Evolutionary conservation across 2,888 invertebrate genomes (phyloP), one percentile per base, ranked within the genome.

Genomic region (Theristus sp.): DNA sequence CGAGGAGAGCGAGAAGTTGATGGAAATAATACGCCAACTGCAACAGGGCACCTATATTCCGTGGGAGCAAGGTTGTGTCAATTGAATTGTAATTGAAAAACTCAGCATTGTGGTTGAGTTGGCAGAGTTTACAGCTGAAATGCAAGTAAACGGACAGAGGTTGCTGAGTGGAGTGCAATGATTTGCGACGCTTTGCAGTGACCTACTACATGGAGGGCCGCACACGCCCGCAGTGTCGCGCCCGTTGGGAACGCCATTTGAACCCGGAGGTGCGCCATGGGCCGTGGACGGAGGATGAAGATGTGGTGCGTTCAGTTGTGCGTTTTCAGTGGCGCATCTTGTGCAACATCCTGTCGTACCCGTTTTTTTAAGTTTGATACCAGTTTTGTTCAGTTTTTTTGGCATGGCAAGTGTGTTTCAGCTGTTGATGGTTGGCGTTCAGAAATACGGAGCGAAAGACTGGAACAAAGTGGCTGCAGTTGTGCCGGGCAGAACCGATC

Each of bases 1-100:
- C 2, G 80, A 81, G 57, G 89, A 90, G 71, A 84, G 87, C 67
- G 76, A 80, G 54, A 79, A 80, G 60, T 76, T 90, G 6, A 70
- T 78, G 38, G 77, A 80, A 59, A 72, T 84, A 1, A 80, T 88
- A 0, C 79, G 83, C 20, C 76, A 76, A 62, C 81, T 82, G 64
- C 80, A 77, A 64, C 77, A 82, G 57, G 85, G 84, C 25, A 77
- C 81, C 62, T 81, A 80, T 56, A 83, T 87, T 64, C 84, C 85
- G 0, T 89, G 88, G 87, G 79, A 81, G 1, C 81, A 81, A 70
- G 68, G 71, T 73, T 31, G 22, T 59, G 3, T 31, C 2, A 17
- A 22, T n/a, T n/a, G 17, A 17, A 20, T 52, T 6, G 6, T 52
- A 3, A 52, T 52, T n/a, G 6, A n/a, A 52, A n/a, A 52, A 52